Evolutionary conservation across 2,888 invertebrate genomes (phyloP), one percentile per base, ranked within the genome.

Genomic region (Lobophora halterata): DNA sequence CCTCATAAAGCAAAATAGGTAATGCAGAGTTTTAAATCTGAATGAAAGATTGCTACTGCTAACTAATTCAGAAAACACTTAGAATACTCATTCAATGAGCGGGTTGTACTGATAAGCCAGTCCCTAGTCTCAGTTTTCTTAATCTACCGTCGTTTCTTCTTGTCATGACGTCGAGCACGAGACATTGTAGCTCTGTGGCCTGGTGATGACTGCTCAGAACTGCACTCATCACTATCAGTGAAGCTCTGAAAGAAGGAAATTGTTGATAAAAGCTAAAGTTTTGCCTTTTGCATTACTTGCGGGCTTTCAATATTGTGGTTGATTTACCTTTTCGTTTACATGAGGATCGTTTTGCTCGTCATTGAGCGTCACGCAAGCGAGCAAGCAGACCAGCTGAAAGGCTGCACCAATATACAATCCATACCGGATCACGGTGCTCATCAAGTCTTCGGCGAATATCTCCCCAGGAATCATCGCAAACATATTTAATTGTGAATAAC

Each of bases 351-450:
- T 87, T 49, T 90, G 87, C 59, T 89, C 90, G 52, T 92, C 91
- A n/a, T 92, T 92, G 43, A 94, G 89, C 41, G 95, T 90, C 27
- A 96, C 91, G 52, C 96, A 95, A 9, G 96, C 94, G 29, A 93
- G 89, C 47, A 97, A 89, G 65, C 96, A 97, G 10, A 93, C 80
- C 36, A 97, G 78, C 79, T 97, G 97, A 65, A 97, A 97, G n/a
- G 95, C 89, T 7, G 96, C 96, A 3, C 95, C 96, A 18, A 96
- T 81, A 64, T 95, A 95, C 3, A 97, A 81, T 6, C 96, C 95
- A 72, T 93, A 94, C 16, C 94, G 90, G 14, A 95, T 89, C 41
- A 95, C 79, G 7, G 92, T 91, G 46, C 93, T 93, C 59, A 94
- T 89, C 55, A 93, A 77, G 67, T 93, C 93, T 75, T 93, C 93